phyloP scores from a whole-genome alignment of 2,797 vertebrate species.

The Sebastolobus alascanus region DNA sequence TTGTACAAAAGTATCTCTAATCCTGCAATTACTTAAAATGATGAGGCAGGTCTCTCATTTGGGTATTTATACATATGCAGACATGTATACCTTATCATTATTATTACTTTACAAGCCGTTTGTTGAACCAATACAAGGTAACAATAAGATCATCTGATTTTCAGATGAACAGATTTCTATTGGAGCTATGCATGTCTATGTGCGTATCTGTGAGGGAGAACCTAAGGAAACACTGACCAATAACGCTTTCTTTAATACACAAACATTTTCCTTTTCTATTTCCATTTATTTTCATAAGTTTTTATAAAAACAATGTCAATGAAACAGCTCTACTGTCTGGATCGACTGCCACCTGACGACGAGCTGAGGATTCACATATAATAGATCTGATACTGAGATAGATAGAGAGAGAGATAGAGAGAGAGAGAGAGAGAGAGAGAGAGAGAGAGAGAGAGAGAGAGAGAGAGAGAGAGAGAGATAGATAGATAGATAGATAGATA shows the following conservation, averaged over 20 bases:
- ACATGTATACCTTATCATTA: not conserved
- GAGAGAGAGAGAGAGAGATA: no score
- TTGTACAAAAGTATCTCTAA: not conserved
- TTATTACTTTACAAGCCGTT: not conserved
- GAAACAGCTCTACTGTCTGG: not conserved
- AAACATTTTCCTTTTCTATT: not conserved
- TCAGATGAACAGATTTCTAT: not conserved
- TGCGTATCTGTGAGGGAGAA: not conserved
- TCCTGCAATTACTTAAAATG: not conserved
- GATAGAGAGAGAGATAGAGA: slow-evolving; percentile 59
- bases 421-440: slow-evolving; percentile 57
- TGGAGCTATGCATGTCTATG: not conserved
- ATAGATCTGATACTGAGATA: not conserved
- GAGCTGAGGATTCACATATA: not conserved
- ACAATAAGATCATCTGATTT: not conserved
- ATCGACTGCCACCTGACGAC: not conserved
- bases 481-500: slow-evolving; percentile 37
- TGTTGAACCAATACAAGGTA: no score
- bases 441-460: slow-evolving; percentile 59
- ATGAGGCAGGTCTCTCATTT: not conserved
- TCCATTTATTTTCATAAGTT: no score
- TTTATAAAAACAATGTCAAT: not conserved
- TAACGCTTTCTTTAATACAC: not conserved
- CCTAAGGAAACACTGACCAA: not conserved
- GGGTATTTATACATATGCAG: not conserved